phyloP scores from a whole-genome alignment of 2,797 vertebrate species.

The Oophaga sylvatica region DNA sequence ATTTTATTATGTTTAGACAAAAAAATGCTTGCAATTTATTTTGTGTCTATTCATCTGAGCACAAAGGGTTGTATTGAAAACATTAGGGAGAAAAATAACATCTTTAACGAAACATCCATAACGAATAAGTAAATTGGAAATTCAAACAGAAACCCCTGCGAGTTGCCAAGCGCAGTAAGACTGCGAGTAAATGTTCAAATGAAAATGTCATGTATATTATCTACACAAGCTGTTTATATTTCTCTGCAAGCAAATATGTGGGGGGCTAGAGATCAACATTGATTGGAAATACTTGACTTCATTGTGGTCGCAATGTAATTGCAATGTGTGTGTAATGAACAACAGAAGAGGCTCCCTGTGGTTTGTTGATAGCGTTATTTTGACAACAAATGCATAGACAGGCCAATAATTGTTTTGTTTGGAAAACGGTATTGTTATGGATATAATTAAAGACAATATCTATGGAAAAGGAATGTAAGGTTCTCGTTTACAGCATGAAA shows the following conservation, averaged over 20 bases:
- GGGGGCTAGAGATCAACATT: conserved; percentile 60
- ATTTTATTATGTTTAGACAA: conserved; percentile 22
- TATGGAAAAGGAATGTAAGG: conserved; percentile 27
- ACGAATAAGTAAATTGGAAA: conserved; percentile 25
- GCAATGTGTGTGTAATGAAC: conserved; percentile 54
- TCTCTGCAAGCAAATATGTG: conserved; percentile 56
- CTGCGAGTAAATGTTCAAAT: conserved; percentile 43
- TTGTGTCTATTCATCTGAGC: not conserved
- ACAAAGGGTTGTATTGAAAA: conserved; percentile 13
- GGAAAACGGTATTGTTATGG: conserved; percentile 31
- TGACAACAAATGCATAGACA: conserved; percentile 52
- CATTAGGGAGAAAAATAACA: not conserved
- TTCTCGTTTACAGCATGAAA: conserved; percentile 42
- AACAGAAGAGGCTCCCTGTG: conserved; percentile 56
- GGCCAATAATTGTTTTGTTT: conserved; percentile 50
- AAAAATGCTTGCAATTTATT: conserved; percentile 14
- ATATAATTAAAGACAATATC: conserved; percentile 45
- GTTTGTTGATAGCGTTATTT: conserved; percentile 41
- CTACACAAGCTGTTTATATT: conserved; percentile 51
- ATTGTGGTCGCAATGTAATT: conserved; percentile 55
- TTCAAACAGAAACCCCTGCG: conserved; percentile 29
- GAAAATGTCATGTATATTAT: conserved; percentile 59
- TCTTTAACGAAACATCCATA: conserved; percentile 18
- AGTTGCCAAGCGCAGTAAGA: conserved; percentile 43
- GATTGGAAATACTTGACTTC: conserved; percentile 60